Evolutionary conservation across 2,888 invertebrate species (phyloP), one percentile per base, ranked within the genome.

Genomic region (Vannuccia rotundouncinata): DNA sequence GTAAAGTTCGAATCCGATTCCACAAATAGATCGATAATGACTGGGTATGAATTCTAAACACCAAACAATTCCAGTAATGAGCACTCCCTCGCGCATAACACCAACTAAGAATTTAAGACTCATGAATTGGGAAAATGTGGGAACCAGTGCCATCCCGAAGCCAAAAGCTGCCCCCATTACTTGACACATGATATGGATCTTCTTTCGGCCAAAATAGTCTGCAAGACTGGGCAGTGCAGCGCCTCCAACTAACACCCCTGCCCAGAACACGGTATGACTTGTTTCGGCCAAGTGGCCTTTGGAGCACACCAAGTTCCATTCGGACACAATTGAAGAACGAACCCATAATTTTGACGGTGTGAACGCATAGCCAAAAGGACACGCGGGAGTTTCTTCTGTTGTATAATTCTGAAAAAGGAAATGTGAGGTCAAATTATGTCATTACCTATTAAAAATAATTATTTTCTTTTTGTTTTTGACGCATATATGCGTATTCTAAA

Each of bases 51-150:
- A 75, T 27, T 75, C 75, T 1, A 75, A n/a, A 27, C 30, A 29
- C 75, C 75, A 75, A 13, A 75, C 30, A 31, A 75, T 75, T 27
- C 75, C 75, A 1, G 75, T 75, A 22, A 75, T 31, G 31, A 28
- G 2, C 5, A 31, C 75, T 2, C 30, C 75, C 30, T 31, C 31
- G 25, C 75, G 29, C 31, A 75, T 29, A 29, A 75, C 29, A 2
- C 75, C 75, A 2, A 13, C 2, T 2, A 75, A 2, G 28, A 75
- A 75, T 22, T 75, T 75, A n/a, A 75, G 30, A 75, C 29, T 75
- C 10, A 29, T n/a, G 25, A 31, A 75, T 29, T 75, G 75, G 2
- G 10, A 5, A 29, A 75, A 75, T 2, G 31, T 75, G 2, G 75
- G 29, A 5, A 75, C 29, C 5, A 17, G 2, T 2, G 30, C 2